Base-by-base conservation (phyloP, 2,888 invertebrate genomes). In the Aspidiotus rigidus region DNA sequence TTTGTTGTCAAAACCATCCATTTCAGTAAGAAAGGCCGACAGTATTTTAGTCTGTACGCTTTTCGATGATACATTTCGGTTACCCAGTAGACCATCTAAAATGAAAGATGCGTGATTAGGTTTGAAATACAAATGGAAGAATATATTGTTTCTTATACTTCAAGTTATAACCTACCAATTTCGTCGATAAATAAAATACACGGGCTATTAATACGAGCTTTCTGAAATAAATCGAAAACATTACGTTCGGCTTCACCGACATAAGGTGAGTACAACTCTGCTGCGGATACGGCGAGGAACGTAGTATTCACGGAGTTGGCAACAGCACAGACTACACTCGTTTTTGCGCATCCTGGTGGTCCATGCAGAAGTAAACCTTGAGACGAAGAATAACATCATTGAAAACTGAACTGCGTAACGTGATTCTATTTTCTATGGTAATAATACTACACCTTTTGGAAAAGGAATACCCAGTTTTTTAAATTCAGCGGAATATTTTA, bases 341-440 rank as follows among this genome's bases (percentile, higher is more conserved):
- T 85, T 77, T 86, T 85, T n/a, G 83, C 84, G 77, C 85, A 85
- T 1, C 85, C 85, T 0, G 85, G 85, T 7, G 85, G 85, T 0
- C 85, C 85, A 76, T 84, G 84, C 9, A 86, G 77, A 57, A 86
- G 76, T 44, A 85, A 78, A 40, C 85, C 83, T 80, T 71, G 7
- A 73, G 64, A 71, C 44, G 62, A 73, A 28, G 28, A 28, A 28
- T 28, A 28, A 28, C 28, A 28, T 28, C 28, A 28, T 28, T 28
- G 5, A 28, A 28, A 28, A 28, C 5, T 28, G 5, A 5, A 28
- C 28, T 28, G 28, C 28, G 28, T 28, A 28, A 28, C 28, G 28
- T 28, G 2, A 28, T 28, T 28, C 28, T 28, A 28, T 28, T 28
- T 28, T 28, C 28, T 1, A 28, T 28, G 28, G 28, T 28, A 28